Evolutionary conservation across 1,140 invertebrate genomes (phyloP).

Genomic region (Thaumatotibia leucotreta): DNA sequence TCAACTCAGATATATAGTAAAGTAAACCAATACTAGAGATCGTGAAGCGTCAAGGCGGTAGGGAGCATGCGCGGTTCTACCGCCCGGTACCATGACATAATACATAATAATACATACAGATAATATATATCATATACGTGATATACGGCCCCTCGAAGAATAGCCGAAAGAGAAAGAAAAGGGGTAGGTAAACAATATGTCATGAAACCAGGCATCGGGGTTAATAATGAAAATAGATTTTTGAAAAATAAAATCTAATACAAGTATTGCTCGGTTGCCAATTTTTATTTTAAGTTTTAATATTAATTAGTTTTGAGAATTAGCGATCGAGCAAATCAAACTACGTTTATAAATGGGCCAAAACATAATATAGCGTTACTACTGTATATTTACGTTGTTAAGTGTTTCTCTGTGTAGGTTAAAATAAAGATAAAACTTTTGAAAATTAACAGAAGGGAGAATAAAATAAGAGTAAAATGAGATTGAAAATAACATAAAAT

Average conservation of each 20-base stretch:
- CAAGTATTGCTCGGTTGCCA: slow-evolving; percentile 55
- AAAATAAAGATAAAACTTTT: slow-evolving; percentile 54
- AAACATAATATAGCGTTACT: slow-evolving; percentile 66
- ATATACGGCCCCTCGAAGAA: not conserved
- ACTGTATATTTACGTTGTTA: slow-evolving; percentile 60
- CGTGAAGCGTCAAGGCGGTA: slow-evolving; percentile 54
- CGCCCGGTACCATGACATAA: slow-evolving; percentile 1
- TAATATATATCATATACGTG: not conserved
- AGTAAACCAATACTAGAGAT: slow-evolving; percentile 41
- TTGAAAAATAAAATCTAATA: slow-evolving; percentile 52
- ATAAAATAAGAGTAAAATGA: slow-evolving; percentile 39
- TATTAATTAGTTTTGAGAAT: slow-evolving; percentile 32
- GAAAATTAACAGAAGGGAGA: slow-evolving; percentile 67
- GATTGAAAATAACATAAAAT: slow-evolving; percentile 39
- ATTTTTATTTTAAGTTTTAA: slow-evolving; percentile 30
- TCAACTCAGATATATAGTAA: slow-evolving; percentile 51
- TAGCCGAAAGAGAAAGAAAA: not conserved
- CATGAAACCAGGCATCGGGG: slow-evolving; percentile 54
- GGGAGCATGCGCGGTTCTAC: not conserved
- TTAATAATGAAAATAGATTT: slow-evolving; percentile 30
- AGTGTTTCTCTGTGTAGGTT: slow-evolving; percentile 76
- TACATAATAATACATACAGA: slow-evolving; percentile 14
- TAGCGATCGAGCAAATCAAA: slow-evolving; percentile 53
- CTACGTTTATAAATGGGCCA: slow-evolving; percentile 69
- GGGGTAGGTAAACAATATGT: slow-evolving; percentile 31